Conservation (phyloP, 2,113 vertebrate genomes). For the Passer domesticus region DNA sequence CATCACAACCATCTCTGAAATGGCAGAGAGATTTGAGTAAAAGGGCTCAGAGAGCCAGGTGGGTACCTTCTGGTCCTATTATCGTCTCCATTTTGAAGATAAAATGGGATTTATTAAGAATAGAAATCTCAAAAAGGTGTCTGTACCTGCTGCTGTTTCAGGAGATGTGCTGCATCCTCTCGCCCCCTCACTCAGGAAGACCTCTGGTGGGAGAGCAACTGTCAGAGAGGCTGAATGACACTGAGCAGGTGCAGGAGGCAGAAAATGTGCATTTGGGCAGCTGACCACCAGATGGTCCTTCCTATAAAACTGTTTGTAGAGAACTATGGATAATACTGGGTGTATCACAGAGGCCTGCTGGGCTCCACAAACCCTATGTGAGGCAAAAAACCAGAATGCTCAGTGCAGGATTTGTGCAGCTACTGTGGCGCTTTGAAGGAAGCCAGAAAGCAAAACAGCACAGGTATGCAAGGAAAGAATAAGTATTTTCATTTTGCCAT, state of each 20-base stretch:
- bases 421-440: background rate
- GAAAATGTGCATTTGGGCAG: background rate
- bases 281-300: background rate
- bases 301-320: background rate
- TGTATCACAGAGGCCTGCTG: background rate
- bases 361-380: fast-evolving
- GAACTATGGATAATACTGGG: background rate
- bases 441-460: background rate
- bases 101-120: background rate
- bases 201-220: background rate
- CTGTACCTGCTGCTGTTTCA: fast-evolving
- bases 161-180: background rate
- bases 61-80: background rate
- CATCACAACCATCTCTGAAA: background rate
- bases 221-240: background rate
- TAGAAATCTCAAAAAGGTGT: background rate
- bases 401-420: background rate
- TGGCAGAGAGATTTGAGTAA: background rate
- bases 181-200: fast-evolving
- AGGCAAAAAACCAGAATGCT: background rate
- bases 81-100: background rate
- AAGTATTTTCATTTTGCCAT: background rate
- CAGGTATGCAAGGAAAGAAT: background rate
- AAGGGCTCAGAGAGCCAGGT: background rate
- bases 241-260: background rate